A percentile compares a stretch with the other conserved stretches of the same genome.
Conservation (phyloP, 1,140 invertebrate genomes). For the Drosophila biarmipes region DNA sequence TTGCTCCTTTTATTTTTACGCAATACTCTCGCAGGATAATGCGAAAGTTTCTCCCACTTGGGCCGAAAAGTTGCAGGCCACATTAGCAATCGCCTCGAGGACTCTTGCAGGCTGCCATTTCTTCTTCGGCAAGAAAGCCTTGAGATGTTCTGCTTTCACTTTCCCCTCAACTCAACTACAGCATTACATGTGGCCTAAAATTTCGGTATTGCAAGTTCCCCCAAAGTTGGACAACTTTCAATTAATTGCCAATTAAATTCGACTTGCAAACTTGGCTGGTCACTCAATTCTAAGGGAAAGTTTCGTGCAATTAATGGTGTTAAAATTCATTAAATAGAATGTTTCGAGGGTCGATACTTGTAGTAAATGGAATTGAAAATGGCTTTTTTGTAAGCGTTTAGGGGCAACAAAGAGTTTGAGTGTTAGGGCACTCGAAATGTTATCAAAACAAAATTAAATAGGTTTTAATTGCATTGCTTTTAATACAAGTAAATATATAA, state of each 20-base stretch:
- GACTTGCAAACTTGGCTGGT: constrained; percentile 23
- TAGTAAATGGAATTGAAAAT: constrained; percentile 7
- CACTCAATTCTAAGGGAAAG: constrained; percentile 9
- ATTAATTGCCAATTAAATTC: constrained; percentile 80
- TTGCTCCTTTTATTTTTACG: constrained; percentile 1
- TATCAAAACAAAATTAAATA: neutral
- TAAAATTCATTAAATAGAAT: constrained; percentile 30
- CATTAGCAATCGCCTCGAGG: constrained; percentile 72
- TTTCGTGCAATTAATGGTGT: constrained; percentile 25
- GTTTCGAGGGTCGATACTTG: constrained; percentile 13
- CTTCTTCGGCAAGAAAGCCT: constrained; percentile 5
- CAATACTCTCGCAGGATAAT: constrained; percentile 18
- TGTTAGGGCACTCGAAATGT: neutral
- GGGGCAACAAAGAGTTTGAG: neutral
- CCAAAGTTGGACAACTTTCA: constrained; percentile 61
- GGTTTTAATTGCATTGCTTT: neutral
- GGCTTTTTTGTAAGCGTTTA: neutral
- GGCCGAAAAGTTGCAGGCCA: constrained; percentile 54
- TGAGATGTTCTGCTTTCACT: constrained; percentile 20
- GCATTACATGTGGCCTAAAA: constrained; percentile 9
- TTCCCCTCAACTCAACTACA: neutral
- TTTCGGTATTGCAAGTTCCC: constrained; percentile 33
- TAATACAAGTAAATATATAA: too few species aligned
- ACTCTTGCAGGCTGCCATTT: constrained; percentile 25
- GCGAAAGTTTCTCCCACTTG: constrained; percentile 37